phyloP scores from a whole-genome alignment of 64 coral and sea anemone species.

The Pocillopora damicornis region DNA sequence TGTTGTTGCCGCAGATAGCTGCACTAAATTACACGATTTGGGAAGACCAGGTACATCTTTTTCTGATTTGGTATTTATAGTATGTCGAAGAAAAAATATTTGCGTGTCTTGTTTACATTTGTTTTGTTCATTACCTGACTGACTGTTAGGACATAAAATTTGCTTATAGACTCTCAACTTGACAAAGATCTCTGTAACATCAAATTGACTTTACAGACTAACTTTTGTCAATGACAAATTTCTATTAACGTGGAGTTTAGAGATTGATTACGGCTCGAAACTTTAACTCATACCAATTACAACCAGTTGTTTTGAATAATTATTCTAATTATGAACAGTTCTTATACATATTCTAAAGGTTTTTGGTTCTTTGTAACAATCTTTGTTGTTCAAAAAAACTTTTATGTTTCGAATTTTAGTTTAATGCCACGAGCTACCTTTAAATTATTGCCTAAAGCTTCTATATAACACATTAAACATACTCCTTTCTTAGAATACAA shows the following conservation, averaged over 20 bases:
- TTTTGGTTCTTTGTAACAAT: no score
- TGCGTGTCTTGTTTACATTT: not conserved
- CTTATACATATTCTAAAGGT: no score
- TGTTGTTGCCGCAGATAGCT: slow-evolving; percentile 36
- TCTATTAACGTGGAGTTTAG: not conserved
- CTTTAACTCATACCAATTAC: no score
- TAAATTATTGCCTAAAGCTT: not conserved
- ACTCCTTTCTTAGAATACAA: not conserved
- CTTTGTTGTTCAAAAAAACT: no score
- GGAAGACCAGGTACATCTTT: slow-evolving; percentile 36
- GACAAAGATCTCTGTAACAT: not conserved
- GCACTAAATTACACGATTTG: slow-evolving; percentile 28
- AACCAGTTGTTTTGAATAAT: no score
- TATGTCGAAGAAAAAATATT: not conserved
- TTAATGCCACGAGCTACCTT: not conserved
- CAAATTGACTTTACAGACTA: not conserved
- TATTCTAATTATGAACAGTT: no score
- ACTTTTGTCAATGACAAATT: not conserved
- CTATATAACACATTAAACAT: not conserved
- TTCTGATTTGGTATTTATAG: not conserved
- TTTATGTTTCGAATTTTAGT: no score
- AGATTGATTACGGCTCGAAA: no score
- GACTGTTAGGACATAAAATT: not conserved
- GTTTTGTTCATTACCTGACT: not conserved
- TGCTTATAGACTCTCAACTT: not conserved